Percentiles rank a stretch among this genome's conserved stretches.
Conservation (phyloP, 1,140 invertebrate genomes). For the Drosophila nebulosa region DNA sequence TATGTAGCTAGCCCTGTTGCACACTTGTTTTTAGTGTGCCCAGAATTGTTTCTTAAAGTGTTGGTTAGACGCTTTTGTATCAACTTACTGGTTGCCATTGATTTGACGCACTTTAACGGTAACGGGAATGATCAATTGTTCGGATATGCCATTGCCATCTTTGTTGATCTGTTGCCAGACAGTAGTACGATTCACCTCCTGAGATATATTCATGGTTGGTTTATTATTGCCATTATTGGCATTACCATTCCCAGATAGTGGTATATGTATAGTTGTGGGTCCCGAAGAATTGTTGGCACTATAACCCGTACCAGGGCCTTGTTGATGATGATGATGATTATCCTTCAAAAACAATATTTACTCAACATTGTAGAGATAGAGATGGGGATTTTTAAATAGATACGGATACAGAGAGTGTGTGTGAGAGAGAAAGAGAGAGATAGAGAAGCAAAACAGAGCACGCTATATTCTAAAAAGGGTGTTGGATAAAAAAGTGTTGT, state of each 20-base stretch:
- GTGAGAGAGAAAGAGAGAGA: slow-evolving; percentile 16
- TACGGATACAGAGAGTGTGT: background rate
- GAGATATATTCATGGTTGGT: slow-evolving; percentile 93
- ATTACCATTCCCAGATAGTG: slow-evolving; percentile 82
- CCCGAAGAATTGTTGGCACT: slow-evolving; percentile 52
- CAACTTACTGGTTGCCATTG: slow-evolving; percentile 79
- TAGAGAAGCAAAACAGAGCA: slow-evolving; percentile 25
- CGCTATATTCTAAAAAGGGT: slow-evolving; percentile 20
- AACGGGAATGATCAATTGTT: slow-evolving; percentile 68
- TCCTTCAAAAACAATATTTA: slow-evolving; percentile 64
- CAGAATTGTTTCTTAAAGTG: background rate
- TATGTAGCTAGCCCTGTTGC: background rate
- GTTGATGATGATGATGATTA: slow-evolving; percentile 66
- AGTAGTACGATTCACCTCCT: slow-evolving; percentile 95
- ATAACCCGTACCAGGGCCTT: slow-evolving; percentile 52
- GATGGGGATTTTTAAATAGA: slow-evolving; percentile 5
- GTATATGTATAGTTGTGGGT: slow-evolving; percentile 80
- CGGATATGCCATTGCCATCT: slow-evolving; percentile 71
- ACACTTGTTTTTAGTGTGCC: background rate
- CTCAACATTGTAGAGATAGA: slow-evolving; percentile 33
- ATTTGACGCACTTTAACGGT: slow-evolving; percentile 76
- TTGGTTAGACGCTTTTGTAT: background rate
- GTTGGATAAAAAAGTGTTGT: slow-evolving; percentile 14
- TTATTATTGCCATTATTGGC: slow-evolving; percentile 91
- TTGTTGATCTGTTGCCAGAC: slow-evolving; percentile 95